These are phyloP conservation scores for Struthidea cinerea DNA, from an alignment of 2,113 vertebrate genomes.

Conservation along the genomic window DNA sequence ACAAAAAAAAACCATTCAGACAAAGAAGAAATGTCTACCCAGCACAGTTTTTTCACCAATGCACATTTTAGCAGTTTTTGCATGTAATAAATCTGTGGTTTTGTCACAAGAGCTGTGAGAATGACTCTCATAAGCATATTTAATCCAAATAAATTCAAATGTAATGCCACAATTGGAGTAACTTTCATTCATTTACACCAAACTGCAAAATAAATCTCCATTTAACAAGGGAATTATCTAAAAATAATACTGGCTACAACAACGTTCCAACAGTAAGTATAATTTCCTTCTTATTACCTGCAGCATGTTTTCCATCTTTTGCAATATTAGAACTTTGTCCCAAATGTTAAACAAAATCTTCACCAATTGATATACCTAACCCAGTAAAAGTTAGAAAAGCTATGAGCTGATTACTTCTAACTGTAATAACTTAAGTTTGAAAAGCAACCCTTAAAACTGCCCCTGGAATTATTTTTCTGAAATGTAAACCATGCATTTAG, in stretches of 20 bases:
- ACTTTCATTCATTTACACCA: background rate
- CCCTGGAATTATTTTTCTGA: background rate
- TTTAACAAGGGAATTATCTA: conserved; percentile 24
- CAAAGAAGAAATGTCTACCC: conserved; percentile 29
- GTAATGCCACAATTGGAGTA: background rate
- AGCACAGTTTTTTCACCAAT: background rate
- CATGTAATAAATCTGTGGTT: conserved; percentile 33
- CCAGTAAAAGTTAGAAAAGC: background rate
- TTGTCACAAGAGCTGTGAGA: background rate
- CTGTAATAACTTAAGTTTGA: background rate
- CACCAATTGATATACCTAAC: background rate
- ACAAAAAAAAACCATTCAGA: background rate
- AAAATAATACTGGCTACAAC: background rate
- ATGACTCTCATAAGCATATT: conserved; percentile 11
- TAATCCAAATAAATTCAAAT: conserved; percentile 26
- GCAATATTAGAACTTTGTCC: background rate
- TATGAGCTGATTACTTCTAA: background rate
- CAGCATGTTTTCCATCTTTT: background rate
- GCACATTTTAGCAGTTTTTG: conserved; percentile 29
- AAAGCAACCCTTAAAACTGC: background rate
- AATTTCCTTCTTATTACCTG: background rate
- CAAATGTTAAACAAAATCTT: background rate
- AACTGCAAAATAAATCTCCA: background rate
- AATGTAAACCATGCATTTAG: background rate
- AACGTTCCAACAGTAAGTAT: background rate